Percentiles rank a stretch among this genome's conserved stretches.
Conservation (phyloP, 2,797 vertebrate genomes). For the Pyrocephalus nanus region DNA sequence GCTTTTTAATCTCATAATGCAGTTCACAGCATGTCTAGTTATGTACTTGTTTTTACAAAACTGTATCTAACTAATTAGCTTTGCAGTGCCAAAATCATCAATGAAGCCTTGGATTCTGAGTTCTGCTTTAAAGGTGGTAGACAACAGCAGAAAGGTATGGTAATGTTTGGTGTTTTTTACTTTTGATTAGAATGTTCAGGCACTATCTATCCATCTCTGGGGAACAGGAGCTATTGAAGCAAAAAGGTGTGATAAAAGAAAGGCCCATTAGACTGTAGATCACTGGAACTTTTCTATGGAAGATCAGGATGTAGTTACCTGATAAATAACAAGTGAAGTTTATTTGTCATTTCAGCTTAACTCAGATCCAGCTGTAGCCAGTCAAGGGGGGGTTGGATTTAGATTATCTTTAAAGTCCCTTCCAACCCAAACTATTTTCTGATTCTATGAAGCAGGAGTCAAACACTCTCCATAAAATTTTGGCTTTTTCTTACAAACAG, state of each 20-base stretch:
- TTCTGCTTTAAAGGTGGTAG: neutral
- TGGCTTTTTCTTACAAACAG: neutral
- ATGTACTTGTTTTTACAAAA: neutral
- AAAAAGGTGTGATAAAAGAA: neutral
- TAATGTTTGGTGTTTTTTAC: neutral
- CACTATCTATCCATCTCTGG: neutral
- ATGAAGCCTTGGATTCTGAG: neutral
- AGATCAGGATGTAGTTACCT: neutral
- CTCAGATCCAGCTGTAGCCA: neutral
- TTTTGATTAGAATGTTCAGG: neutral
- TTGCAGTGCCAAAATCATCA: neutral
- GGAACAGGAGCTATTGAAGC: neutral
- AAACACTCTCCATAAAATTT: neutral
- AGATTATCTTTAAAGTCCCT: neutral
- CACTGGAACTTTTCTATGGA: neutral
- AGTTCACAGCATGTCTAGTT: neutral
- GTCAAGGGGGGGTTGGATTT: neutral
- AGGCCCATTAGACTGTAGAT: neutral
- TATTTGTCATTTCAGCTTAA: neutral
- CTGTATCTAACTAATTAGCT: neutral
- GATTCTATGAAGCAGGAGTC: neutral
- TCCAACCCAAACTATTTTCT: neutral
- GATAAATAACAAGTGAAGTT: neutral
- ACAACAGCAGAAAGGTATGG: neutral
- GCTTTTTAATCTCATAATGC: neutral